These are phyloP conservation scores for Papilio helenus DNA, from an alignment of 1,140 invertebrate species.

Conservation along the genomic window DNA sequence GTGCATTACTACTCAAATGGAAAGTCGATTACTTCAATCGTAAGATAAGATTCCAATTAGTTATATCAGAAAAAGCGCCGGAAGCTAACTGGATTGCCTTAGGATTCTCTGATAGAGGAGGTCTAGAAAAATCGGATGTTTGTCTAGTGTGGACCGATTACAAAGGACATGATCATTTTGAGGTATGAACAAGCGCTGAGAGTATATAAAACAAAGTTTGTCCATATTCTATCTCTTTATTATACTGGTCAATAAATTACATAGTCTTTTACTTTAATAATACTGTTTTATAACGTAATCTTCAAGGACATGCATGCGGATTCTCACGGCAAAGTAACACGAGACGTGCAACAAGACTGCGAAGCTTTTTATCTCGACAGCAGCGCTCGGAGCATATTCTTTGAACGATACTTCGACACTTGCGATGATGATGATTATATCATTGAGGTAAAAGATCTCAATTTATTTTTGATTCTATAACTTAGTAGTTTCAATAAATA, in stretches of 20 bases:
- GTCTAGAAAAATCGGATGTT: slow-evolving; percentile 90
- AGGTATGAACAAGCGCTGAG: slow-evolving; percentile 82
- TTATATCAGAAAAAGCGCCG: slow-evolving; percentile 87
- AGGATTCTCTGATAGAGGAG: slow-evolving; percentile 96
- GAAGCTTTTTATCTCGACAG: slow-evolving; percentile 86
- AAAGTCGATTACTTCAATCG: slow-evolving; percentile 82
- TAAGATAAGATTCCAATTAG: slow-evolving; percentile 88
- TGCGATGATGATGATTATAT: slow-evolving; percentile 95
- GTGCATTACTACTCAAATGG: slow-evolving; percentile 72
- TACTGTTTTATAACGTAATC: slow-evolving; percentile 24
- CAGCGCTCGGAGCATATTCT: slow-evolving; percentile 87
- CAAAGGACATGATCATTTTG: slow-evolving; percentile 85
- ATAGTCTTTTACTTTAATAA: background rate
- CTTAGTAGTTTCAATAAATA: background rate
- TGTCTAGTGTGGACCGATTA: slow-evolving; percentile 92
- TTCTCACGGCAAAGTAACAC: slow-evolving; percentile 85
- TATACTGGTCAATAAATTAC: background rate
- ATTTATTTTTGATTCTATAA: background rate
- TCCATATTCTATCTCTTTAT: too few relatives aligned
- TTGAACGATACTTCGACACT: slow-evolving; percentile 93
- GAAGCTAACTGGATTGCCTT: slow-evolving; percentile 90
- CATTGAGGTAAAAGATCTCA: slow-evolving; percentile 83
- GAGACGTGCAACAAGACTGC: slow-evolving; percentile 93
- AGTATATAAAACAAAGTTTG: background rate
- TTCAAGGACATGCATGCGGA: slow-evolving; percentile 90